Evolutionary conservation across 2,888 invertebrate genomes (phyloP), one percentile per base, ranked within the genome.

Genomic region (Rhorus exstirpatorius): DNA sequence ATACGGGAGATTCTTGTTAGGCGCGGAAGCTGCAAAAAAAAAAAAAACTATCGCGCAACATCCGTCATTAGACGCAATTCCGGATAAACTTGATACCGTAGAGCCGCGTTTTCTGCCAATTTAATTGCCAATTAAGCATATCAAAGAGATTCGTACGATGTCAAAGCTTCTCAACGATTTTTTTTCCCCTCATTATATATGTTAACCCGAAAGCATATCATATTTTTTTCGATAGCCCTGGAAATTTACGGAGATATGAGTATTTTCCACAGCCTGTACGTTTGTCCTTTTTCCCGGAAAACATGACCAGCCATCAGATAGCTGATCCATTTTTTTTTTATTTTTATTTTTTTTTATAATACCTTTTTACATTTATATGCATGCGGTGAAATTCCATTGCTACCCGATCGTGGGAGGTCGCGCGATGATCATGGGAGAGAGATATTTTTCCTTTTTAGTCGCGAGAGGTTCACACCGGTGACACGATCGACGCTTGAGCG

Each of bases 361-460:
- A 38, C 67, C 19, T 41, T 61, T 61, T 61, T 79, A 17, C 60
- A 79, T 74, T 68, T 44, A 72, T 67, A 55, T 19, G 51, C 63
- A 55, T 68, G 61, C 67, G 55, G 55, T 58, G 4, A 61, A 74
- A 68, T 79, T 68, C 68, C 10, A 74, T 74, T 79, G 55, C 51
- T 68, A 68, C 35, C 44, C 68, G 31, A 79, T 53, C 74, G 31
- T 24, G 38, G 31, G 26, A 46, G 51, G 55, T 70, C 41, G 65
- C 60, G 10, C 21, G 51, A 65, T 31, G 46, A 65, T 49, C 65
- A 49, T 65, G 26, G 44, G 55, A 41, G 55, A 70, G 55, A 24
- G 49, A 35, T 19, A 53, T 68, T 74, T 79, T 68, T 68, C 8
- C 67, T 14, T 12, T 41, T 44, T 53, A 46, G 14, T 35, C 44